Evolutionary conservation across 2,888 invertebrate genomes (phyloP), one percentile per base, ranked within the genome.

Genomic region (Lithophane leautieri): DNA sequence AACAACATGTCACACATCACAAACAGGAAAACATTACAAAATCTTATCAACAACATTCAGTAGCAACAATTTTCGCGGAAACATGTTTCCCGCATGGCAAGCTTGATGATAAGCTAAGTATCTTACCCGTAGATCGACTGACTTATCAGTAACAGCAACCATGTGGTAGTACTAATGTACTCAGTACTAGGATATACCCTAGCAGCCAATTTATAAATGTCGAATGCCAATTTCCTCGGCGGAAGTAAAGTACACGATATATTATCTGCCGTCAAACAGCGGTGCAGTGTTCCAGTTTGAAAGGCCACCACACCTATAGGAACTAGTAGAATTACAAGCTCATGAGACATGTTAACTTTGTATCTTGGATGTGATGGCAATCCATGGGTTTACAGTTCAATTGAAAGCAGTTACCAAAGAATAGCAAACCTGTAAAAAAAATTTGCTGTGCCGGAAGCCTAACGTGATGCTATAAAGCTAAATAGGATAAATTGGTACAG

Each of bases 61-160:
- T 76, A 73, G 73, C 52, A 28, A 72, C 2, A 71, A 25, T 44
- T 76, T 56, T 60, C 50, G 44, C 68, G 14, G 54, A 47, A 63
- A 42, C 22, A 66, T n/a, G 40, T 34, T 52, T 42, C 70, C 83
- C 73, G 66, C 79, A 73, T 70, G 67, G 56, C 44, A 47, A 61
- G 19, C 7, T 65, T 2, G 25, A 16, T 47, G 85, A 84, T 82
- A 85, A 81, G 54, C 56, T 40, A 34, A 7, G 14, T 84, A 76
- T 85, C 85, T 58, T 22, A 16, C 69, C 34, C 44, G 52, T 68
- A 54, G 25, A 81, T 81, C 66, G 40, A 11, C 65, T 22, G 11
- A 7, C 52, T 82, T 80, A 81, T 72, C 71, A 34, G 56, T 54
- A 16, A 54, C 44, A 54, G 54, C 47, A 69, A 8, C 52, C 34